Evolutionary conservation across 2,113 vertebrate genomes (phyloP), one percentile per base, ranked within the genome.

Genomic region (Gymnocephalus cernua): DNA sequence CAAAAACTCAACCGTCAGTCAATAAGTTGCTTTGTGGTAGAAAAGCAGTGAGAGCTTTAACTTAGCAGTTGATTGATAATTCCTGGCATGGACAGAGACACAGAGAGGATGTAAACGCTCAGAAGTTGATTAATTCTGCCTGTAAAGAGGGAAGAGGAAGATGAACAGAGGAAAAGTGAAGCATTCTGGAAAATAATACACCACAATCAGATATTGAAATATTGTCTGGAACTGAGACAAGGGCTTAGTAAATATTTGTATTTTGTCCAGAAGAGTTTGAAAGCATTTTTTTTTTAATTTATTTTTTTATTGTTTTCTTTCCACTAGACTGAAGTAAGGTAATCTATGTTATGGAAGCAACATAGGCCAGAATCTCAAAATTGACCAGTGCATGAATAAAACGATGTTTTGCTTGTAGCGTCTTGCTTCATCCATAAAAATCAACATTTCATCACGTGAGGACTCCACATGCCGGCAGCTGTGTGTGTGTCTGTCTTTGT

Each of bases 1-100:
- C 3, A 51, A 63, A 67, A 53, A 4, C 11, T 9, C 3, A 16
- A 44, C 56, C 23, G 50, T 50, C 12, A 6, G 64, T 77, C 64
- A 61, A 57, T 77, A 64, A 80, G 75, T 80, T 70, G 57, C 68
- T 90, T 74, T 80, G 73, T 87, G 45, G 74, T 47, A 61, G 51
- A 69, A 75, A 57, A 72, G 10, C 32, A 15, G 25, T 15, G 35
- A 82, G 27, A 57, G 50, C 79, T 56, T 1, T 3, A 38, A 61
- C 38, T 54, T 15, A 32, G 50, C 41, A 29, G 51, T 48, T 72
- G 76, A 83, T 70, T 38, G 53, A 51, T 77, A 51, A 70, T 70
- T 68, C 51, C 19, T 64, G 54, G 50, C 18, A 64, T 19, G 3
- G 35, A 57, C 23, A 67, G 15, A 12, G 23, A 78, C 19, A 53